These are phyloP conservation scores for Halictus quadricinctus DNA, from an alignment of 2,888 invertebrate species.

Conservation along the genomic window DNA sequence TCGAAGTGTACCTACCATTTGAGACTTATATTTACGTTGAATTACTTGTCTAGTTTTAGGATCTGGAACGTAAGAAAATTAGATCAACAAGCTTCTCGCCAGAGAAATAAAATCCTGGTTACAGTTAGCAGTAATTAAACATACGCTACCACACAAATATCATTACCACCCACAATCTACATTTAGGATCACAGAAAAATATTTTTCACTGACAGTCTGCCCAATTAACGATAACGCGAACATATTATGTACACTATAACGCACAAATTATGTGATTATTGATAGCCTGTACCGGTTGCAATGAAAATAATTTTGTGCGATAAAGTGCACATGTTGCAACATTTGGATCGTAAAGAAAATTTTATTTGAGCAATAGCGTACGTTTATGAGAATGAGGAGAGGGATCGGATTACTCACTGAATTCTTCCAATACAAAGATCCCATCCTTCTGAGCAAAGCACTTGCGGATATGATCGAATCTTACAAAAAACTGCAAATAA, in stretches of 20 bases:
- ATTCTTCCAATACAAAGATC: slow-evolving; percentile 99
- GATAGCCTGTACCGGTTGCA: not conserved
- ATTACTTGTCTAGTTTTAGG: slow-evolving; percentile 98
- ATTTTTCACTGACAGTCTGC: not conserved
- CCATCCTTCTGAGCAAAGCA: slow-evolving; percentile 99
- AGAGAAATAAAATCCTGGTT: not conserved
- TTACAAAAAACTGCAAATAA: slow-evolving; percentile 98
- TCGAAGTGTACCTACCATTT: slow-evolving; percentile 91
- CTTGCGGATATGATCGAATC: slow-evolving; percentile 99
- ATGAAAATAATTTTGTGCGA: too few species aligned
- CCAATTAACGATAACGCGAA: too few species aligned
- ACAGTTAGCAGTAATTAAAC: not conserved
- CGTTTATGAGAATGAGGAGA: not conserved
- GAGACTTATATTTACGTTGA: slow-evolving; percentile 98
- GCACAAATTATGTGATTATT: not conserved
- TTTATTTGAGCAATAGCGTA: not conserved
- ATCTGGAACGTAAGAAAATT: slow-evolving; percentile 88
- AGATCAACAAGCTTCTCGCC: not conserved
- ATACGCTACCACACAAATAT: not conserved
- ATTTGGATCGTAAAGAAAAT: not conserved
- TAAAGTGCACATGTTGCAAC: too few species aligned
- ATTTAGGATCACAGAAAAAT: not conserved
- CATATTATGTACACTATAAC: not conserved
- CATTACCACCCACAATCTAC: not conserved
- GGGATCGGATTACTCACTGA: slow-evolving; percentile 90